Percentiles rank a stretch among this genome's conserved stretches.
Evolutionary conservation across 2,797 vertebrate genomes (phyloP).

Genomic region (Mallotus villosus): DNA sequence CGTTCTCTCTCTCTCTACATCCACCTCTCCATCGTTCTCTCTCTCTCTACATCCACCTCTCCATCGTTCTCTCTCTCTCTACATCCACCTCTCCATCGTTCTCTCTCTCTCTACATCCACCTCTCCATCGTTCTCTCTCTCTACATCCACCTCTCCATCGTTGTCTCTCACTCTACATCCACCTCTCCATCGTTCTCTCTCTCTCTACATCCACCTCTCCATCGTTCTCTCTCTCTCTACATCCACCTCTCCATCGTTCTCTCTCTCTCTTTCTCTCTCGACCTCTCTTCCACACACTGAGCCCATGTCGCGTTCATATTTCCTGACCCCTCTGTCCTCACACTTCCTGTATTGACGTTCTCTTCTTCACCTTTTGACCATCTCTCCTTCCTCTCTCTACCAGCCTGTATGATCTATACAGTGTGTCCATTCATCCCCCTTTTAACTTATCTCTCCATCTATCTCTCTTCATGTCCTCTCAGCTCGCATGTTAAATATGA

Average conservation of each 20-base stretch:
- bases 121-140: too few relatives aligned
- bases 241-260: constrained; percentile 14
- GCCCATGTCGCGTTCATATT: constrained; percentile 7
- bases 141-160: constrained; percentile 9
- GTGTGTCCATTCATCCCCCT: background rate
- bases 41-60: too few relatives aligned
- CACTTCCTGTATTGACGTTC: background rate
- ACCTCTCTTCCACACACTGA: constrained; percentile 25
- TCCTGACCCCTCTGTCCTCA: constrained; percentile 26
- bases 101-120: constrained; percentile 10
- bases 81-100: constrained; percentile 14
- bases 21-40: constrained; percentile 13
- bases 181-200: constrained; percentile 11
- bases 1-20: too few relatives aligned
- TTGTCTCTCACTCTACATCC: constrained; percentile 12
- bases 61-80: too few relatives aligned
- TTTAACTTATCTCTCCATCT: constrained; percentile 59
- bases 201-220: constrained; percentile 11
- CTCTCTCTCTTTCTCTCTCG: constrained; percentile 30
- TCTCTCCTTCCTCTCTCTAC: constrained; percentile 4
- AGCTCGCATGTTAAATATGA: constrained; percentile 71
- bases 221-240: constrained; percentile 16
- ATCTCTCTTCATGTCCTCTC: constrained; percentile 65
- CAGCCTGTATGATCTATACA: background rate
- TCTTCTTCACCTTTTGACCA: background rate